Conservation (phyloP, 2,888 invertebrate species). For the Hydropsyche betteni region DNA sequence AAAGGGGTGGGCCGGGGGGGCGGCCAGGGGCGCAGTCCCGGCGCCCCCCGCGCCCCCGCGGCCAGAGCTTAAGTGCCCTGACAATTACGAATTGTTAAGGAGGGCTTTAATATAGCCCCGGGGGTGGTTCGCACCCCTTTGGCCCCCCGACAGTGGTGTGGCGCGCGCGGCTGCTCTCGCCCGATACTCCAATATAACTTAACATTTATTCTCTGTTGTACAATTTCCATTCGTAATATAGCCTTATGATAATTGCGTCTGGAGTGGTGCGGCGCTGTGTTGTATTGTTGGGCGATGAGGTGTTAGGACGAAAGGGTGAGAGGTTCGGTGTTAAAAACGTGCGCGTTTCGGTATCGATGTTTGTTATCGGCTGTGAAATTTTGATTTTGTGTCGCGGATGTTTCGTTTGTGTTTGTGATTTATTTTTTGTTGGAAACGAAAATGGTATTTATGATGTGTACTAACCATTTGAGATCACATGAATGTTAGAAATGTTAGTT, state of each 20-base stretch:
- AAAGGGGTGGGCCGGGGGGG: constrained; percentile 6
- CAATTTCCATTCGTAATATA: constrained; percentile 48
- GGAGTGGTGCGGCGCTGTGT: constrained; percentile 19
- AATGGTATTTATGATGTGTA: too few species aligned
- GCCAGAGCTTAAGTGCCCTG: constrained; percentile 47
- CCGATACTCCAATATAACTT: constrained; percentile 42
- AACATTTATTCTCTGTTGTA: constrained; percentile 50
- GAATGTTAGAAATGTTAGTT: too few species aligned
- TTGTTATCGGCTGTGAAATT: too few species aligned
- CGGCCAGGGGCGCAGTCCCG: neutral
- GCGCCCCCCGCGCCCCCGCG: neutral
- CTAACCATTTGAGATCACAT: too few species aligned
- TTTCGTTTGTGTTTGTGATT: too few species aligned
- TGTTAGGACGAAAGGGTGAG: neutral
- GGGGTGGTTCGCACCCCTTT: constrained; percentile 25
- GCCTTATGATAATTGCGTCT: constrained; percentile 49
- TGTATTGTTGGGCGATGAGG: neutral
- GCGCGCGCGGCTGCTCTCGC: neutral
- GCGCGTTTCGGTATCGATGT: too few species aligned
- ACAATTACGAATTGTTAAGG: constrained; percentile 49
- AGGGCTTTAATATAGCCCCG: constrained; percentile 32
- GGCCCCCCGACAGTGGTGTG: neutral
- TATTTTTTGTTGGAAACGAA: too few species aligned
- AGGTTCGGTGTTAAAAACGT: too few species aligned
- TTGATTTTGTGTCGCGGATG: too few species aligned